These are phyloP conservation scores for Chiridota heheva DNA, from an alignment of 35 echinoderm and acorn worm species.

Conservation along the genomic window DNA sequence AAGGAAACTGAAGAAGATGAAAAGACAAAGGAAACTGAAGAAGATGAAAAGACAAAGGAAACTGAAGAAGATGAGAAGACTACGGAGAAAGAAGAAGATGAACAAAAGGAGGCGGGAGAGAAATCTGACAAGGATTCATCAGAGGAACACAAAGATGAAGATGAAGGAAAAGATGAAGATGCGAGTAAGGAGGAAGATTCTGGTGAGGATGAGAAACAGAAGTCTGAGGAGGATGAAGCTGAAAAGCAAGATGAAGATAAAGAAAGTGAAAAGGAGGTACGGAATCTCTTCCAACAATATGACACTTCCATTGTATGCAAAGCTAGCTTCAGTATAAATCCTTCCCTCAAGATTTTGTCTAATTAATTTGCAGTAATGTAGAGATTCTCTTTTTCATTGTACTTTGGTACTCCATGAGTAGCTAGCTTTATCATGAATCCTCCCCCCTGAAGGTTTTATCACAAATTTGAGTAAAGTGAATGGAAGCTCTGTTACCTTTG, in stretches of 20 bases:
- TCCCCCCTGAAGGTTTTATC: too few species aligned
- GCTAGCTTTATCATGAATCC: too few species aligned
- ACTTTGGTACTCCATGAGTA: too few species aligned
- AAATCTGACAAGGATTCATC: constrained; percentile 17
- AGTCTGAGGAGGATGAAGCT: constrained; percentile 32
- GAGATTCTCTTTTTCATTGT: too few species aligned
- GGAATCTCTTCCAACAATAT: too few species aligned
- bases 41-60: constrained; percentile 30
- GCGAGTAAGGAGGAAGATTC: neutral
- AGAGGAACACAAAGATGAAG: constrained; percentile 15
- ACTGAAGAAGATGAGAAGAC: constrained; percentile 33
- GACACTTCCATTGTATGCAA: too few species aligned
- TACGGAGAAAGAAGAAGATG: constrained; percentile 13
- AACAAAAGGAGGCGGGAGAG: constrained; percentile 21
- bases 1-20: neutral
- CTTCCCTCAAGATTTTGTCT: too few species aligned
- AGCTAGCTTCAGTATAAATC: too few species aligned
- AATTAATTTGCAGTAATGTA: too few species aligned
- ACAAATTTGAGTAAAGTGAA: too few species aligned
- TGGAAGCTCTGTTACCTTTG: too few species aligned
- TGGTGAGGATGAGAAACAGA: constrained; percentile 20
- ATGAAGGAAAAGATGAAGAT: neutral
- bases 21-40: neutral
- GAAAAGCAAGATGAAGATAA: constrained; percentile 22
- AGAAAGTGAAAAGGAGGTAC: constrained; percentile 22